Evolutionary conservation across 2,113 vertebrate genomes (phyloP).

Genomic region (Mesocricetus auratus): DNA sequence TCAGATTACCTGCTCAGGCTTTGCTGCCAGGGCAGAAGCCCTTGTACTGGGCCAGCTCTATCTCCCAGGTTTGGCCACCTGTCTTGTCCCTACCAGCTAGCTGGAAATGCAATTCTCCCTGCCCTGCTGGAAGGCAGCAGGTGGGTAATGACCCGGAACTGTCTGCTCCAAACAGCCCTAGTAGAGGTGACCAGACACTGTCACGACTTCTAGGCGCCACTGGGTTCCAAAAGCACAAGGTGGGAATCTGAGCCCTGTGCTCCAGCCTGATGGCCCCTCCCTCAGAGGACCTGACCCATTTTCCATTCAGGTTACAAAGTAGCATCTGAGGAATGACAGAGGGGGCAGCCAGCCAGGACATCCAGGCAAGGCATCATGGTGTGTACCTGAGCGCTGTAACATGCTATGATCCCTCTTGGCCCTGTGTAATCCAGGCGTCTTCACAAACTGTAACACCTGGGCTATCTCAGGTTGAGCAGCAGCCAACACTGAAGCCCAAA

Average conservation of each 20-base stretch:
- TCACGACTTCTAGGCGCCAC: neutral
- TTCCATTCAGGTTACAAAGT: conserved; percentile 58
- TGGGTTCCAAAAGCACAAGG: neutral
- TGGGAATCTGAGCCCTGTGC: conserved; percentile 63
- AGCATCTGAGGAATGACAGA: conserved; percentile 52
- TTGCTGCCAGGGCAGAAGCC: neutral
- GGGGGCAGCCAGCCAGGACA: neutral
- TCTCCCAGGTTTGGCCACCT: neutral
- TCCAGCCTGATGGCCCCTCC: conserved; percentile 49
- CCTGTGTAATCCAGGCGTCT: neutral
- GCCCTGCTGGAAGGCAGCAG: neutral
- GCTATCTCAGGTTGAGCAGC: neutral
- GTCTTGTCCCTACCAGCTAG: neutral
- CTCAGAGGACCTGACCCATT: conserved; percentile 73
- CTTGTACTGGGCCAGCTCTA: neutral
- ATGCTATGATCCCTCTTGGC: neutral
- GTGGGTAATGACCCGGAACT: neutral
- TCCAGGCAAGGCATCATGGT: neutral
- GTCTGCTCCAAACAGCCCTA: neutral
- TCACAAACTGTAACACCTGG: neutral
- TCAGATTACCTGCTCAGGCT: neutral
- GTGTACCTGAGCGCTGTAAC: neutral
- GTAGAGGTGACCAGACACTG: neutral
- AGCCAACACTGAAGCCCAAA: neutral
- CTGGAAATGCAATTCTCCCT: neutral